Evolutionary conservation across 2,797 vertebrate species (phyloP).

Genomic region (Hoplostethus atlanticus): DNA sequence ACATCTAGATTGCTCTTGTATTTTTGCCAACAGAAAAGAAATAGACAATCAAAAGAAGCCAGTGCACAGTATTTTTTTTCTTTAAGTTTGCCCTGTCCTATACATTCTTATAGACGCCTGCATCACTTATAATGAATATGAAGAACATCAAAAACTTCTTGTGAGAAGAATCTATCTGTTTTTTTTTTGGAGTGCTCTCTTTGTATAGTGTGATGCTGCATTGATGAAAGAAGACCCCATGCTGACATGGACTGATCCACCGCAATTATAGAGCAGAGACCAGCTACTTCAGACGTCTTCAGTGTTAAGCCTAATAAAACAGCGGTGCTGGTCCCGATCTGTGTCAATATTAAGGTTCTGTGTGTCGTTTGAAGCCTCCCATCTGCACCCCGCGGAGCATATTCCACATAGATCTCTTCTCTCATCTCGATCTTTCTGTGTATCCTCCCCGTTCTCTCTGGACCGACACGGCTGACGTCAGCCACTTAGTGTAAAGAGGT

Average conservation of each 20-base stretch:
- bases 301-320: constrained; percentile 4
- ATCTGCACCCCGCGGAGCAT: neutral
- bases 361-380: neutral
- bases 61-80: neutral
- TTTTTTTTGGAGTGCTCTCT: neutral
- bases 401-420: neutral
- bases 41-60: constrained; percentile 1
- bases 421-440: neutral
- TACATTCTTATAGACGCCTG: neutral
- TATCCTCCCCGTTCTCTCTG: neutral
- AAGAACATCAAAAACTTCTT: constrained; percentile 6
- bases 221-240: constrained; percentile 15
- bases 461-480: neutral
- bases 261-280: constrained; percentile 31
- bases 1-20: neutral
- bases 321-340: neutral
- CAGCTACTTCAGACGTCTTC: constrained; percentile 14
- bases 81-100: neutral
- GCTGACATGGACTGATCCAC: constrained; percentile 5
- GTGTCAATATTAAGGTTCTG: neutral
- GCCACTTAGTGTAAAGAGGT: neutral
- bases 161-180: constrained; percentile 1
- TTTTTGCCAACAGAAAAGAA: neutral
- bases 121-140: neutral
- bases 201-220: neutral